phyloP scores from a whole-genome alignment of 1,140 invertebrate genomes.

The Drosophila persimilis region DNA sequence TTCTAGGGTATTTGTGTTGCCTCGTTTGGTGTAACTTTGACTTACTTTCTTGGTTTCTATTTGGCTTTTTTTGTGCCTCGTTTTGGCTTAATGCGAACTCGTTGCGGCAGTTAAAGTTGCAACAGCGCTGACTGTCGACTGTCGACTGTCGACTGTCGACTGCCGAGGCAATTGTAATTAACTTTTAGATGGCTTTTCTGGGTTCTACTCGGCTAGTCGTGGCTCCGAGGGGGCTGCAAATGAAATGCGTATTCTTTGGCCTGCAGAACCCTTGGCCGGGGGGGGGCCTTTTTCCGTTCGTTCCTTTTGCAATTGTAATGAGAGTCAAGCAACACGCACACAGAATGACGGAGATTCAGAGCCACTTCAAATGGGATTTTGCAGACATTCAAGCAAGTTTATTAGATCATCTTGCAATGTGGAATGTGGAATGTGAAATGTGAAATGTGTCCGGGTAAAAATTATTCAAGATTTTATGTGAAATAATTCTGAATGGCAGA shows the following conservation, averaged over 20 bases:
- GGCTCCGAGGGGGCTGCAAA: slow-evolving; percentile 22
- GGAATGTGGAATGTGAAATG: background rate
- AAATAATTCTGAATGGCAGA: background rate
- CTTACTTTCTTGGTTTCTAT: slow-evolving; percentile 17
- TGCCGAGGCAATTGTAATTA: slow-evolving; percentile 57
- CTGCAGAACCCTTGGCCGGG: slow-evolving; percentile 9
- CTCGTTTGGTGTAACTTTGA: background rate
- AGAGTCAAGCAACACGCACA: slow-evolving; percentile 50
- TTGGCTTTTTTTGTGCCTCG: slow-evolving; percentile 25
- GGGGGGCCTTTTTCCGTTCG: slow-evolving; percentile 6
- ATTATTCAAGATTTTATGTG: slow-evolving; percentile 31
- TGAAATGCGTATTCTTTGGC: slow-evolving; percentile 56
- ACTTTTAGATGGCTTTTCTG: slow-evolving; percentile 56
- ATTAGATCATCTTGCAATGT: slow-evolving; percentile 35
- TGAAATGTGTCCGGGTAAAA: slow-evolving; percentile 19
- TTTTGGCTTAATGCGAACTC: slow-evolving; percentile 46
- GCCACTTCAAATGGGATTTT: slow-evolving; percentile 35
- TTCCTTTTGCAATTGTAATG: slow-evolving; percentile 47
- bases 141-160: background rate
- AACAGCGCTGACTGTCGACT: slow-evolving; percentile 24
- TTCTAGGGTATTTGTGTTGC: slow-evolving; percentile 20
- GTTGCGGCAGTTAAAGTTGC: slow-evolving; percentile 55
- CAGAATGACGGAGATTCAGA: slow-evolving; percentile 16
- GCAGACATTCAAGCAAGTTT: slow-evolving; percentile 40
- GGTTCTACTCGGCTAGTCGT: slow-evolving; percentile 31